A percentile compares a stretch with the other conserved stretches of the same genome.
Conservation (phyloP, 2,113 vertebrate genomes). For the Gymnorhina tibicen region DNA sequence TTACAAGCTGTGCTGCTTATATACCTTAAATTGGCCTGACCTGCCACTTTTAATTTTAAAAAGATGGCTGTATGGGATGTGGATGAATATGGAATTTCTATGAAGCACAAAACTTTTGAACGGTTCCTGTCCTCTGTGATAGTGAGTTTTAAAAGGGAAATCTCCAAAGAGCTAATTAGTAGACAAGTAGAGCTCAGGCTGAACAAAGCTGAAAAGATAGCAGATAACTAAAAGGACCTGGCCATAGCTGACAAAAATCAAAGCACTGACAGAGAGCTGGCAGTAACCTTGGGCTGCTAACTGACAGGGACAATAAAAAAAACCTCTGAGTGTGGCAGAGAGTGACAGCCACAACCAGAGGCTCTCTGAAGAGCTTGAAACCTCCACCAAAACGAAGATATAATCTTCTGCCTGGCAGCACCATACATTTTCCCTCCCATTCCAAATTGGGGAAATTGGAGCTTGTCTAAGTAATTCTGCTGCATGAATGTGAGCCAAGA, state of each 20-base stretch:
- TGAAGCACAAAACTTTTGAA: conserved; percentile 88
- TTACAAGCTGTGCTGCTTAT: conserved; percentile 57
- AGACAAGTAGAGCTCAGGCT: conserved; percentile 91
- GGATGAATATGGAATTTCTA: conserved; percentile 86
- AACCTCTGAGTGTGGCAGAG: conserved; percentile 72
- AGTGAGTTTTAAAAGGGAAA: conserved; percentile 92
- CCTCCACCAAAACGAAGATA: conserved; percentile 60
- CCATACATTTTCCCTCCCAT: not conserved
- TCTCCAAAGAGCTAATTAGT: conserved; percentile 99
- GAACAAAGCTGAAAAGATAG: conserved; percentile 91
- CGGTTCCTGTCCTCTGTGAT: conserved; percentile 85
- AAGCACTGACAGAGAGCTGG: conserved; percentile 89
- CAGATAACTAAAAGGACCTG: conserved; percentile 86
- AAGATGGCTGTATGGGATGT: conserved; percentile 70
- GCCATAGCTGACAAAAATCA: conserved; percentile 91
- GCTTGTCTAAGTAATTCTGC: not conserved
- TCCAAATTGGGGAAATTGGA: not conserved
- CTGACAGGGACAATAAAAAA: conserved; percentile 92
- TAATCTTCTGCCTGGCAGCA: conserved; percentile 38
- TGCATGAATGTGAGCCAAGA: not conserved
- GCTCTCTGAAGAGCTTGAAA: conserved; percentile 66
- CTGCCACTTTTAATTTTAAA: conserved; percentile 85
- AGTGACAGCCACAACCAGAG: conserved; percentile 73
- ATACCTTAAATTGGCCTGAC: conserved; percentile 83
- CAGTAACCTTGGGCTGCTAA: conserved; percentile 89